These are phyloP conservation scores for Takifugu rubripes DNA, from an alignment of 2,797 vertebrate genomes.

Conservation along the genomic window DNA sequence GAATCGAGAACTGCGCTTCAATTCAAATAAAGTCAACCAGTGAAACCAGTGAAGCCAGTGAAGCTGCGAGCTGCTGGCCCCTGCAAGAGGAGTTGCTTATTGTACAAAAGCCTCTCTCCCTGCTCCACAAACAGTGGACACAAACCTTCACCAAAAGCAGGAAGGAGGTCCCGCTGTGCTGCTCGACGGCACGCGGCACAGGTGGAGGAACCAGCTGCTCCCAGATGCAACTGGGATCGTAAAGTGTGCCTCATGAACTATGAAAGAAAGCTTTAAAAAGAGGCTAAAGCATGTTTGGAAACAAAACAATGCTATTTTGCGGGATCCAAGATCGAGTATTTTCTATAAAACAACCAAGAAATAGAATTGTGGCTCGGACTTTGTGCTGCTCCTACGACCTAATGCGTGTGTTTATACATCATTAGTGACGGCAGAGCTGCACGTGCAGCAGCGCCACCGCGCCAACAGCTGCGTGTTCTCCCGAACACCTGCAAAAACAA, in stretches of 20 bases:
- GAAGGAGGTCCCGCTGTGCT: constrained; percentile 34
- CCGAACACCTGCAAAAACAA: constrained; percentile 73
- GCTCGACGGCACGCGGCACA: constrained; percentile 6
- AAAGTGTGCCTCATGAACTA: neutral
- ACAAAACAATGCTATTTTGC: too few species aligned
- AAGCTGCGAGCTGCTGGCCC: constrained; percentile 30
- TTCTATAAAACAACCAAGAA: too few species aligned
- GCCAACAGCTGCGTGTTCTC: constrained; percentile 56
- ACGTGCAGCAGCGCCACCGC: constrained; percentile 30
- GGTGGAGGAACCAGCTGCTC: constrained; percentile 55
- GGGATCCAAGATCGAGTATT: too few species aligned
- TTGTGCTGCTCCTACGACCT: too few species aligned
- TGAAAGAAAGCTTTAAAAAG: too few species aligned
- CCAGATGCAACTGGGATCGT: constrained; percentile 7
- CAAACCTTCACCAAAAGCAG: constrained; percentile 43
- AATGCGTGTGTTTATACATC: too few species aligned
- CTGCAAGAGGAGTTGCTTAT: constrained; percentile 47
- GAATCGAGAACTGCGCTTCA: constrained; percentile 14
- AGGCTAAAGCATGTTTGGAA: too few species aligned
- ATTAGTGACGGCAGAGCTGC: constrained; percentile 10
- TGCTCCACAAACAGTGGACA: constrained; percentile 43
- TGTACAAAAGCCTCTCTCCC: constrained; percentile 37
- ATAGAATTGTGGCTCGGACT: too few species aligned
- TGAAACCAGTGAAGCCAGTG: constrained; percentile 38
- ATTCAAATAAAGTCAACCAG: constrained; percentile 24